Percentiles rank a stretch among this genome's conserved stretches.
Conservation (phyloP, 2,113 vertebrate species). For the Myanophis thanlyinensis region DNA sequence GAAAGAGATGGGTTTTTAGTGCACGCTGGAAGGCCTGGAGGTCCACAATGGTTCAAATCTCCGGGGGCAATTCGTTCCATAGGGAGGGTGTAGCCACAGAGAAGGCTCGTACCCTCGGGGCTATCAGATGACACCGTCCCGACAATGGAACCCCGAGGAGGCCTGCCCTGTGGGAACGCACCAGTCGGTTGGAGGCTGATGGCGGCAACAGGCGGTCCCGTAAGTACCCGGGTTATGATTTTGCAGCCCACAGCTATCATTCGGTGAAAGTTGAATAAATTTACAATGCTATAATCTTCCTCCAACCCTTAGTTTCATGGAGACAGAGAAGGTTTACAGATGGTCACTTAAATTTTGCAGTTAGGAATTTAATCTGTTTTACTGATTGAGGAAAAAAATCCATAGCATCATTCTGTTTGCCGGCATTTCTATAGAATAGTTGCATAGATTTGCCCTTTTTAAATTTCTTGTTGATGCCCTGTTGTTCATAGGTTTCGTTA, state of each 20-base stretch:
- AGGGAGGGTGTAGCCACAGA: too few relatives aligned
- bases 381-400: accelerated
- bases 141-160: too few relatives aligned
- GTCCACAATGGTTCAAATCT: too few relatives aligned
- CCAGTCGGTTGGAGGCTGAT: too few relatives aligned
- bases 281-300: not conserved
- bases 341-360: not conserved
- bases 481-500: not conserved
- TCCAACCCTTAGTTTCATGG: not conserved
- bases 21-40: too few relatives aligned
- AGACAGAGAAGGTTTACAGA: not conserved
- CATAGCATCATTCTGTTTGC: not conserved
- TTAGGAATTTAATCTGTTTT: not conserved
- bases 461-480: not conserved
- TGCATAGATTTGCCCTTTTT: not conserved
- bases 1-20: too few relatives aligned
- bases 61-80: too few relatives aligned
- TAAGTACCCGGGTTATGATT: too few relatives aligned
- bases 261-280: not conserved
- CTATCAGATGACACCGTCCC: too few relatives aligned
- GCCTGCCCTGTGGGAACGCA: too few relatives aligned
- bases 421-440: not conserved
- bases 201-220: too few relatives aligned
- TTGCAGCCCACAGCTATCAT: not conserved
- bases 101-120: too few relatives aligned